Evolutionary conservation across 2,888 invertebrate genomes (phyloP), one percentile per base, ranked within the genome.

Genomic region (Charanyca ferruginea): DNA sequence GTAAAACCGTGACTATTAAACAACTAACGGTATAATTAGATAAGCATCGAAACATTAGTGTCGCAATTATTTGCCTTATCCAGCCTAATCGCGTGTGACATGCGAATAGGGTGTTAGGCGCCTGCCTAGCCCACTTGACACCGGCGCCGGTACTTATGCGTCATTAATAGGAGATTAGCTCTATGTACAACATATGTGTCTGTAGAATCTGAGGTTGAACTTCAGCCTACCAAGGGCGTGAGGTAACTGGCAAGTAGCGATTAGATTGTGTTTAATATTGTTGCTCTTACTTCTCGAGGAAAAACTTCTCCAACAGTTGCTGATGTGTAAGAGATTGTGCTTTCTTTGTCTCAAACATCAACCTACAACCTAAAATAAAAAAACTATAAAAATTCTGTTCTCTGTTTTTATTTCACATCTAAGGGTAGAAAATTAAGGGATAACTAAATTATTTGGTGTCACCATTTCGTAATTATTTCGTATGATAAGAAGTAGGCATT

Each of bases 11-110:
- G 41, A 55, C 66, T 55, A 70, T 74, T 70, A 74, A 70, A 57
- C 35, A 47, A 38, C 18, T 53, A 49, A 53, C 28, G 16, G 18
- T 32, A 69, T 47, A 59, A n/a, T 71, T 20, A 55, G 77, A 73
- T 73, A 77, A 48, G 54, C 49, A 77, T 77, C 57, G 16, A 47
- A 47, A 44, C 54, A 71, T 77, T 77, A 73, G 54, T 53, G 25
- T 65, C 48, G 48, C 73, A 77, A 63, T 75, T 77, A 73, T 75
- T 73, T 57, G 22, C 61, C 48, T 51, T 73, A 77, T 63, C 73
- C 52, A 47, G 28, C 11, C 9, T 28, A 48, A 73, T 73, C 67
- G 78, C 77, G 73, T 73, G 73, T 55, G 47, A 54, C 73, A 73
- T 73, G 73, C 73, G 42, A 76, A 47, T 8, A 38, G 53, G 67